Percentiles rank a stretch among this genome's conserved stretches.
Evolutionary conservation across 2,113 vertebrate species (phyloP).

Genomic region (Pachycephala philippinensis): DNA sequence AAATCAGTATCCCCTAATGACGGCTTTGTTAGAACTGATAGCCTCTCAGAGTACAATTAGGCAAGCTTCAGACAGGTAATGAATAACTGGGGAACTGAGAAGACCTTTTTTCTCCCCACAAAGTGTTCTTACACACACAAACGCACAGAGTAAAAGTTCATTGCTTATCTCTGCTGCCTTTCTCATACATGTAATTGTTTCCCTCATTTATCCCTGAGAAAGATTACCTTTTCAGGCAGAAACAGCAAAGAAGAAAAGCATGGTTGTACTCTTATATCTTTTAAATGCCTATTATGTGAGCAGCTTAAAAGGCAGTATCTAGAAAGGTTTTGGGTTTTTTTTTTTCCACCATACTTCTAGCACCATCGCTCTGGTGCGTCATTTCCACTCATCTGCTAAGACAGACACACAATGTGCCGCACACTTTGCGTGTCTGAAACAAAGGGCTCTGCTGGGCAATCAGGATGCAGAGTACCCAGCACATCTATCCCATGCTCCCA

Average conservation of each 20-base stretch:
- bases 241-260: background rate
- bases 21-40: background rate
- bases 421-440: rapidly evolving
- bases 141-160: background rate
- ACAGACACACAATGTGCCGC: background rate
- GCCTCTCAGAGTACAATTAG: background rate
- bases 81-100: background rate
- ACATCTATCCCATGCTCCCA: background rate
- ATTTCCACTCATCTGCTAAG: background rate
- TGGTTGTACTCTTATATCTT: background rate
- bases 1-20: background rate
- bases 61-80: background rate
- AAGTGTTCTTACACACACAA: background rate
- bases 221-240: background rate
- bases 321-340: background rate
- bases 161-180: background rate
- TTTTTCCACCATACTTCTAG: background rate
- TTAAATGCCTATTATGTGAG: background rate
- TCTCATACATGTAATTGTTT: background rate
- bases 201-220: background rate
- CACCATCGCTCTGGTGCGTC: background rate
- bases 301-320: background rate
- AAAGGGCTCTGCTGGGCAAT: background rate
- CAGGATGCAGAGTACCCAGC: background rate
- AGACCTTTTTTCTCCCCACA: background rate